Base-by-base conservation (phyloP, 30 jellyfish, hydroid and myxozoan species). In the Turritopsis dohrnii region DNA sequence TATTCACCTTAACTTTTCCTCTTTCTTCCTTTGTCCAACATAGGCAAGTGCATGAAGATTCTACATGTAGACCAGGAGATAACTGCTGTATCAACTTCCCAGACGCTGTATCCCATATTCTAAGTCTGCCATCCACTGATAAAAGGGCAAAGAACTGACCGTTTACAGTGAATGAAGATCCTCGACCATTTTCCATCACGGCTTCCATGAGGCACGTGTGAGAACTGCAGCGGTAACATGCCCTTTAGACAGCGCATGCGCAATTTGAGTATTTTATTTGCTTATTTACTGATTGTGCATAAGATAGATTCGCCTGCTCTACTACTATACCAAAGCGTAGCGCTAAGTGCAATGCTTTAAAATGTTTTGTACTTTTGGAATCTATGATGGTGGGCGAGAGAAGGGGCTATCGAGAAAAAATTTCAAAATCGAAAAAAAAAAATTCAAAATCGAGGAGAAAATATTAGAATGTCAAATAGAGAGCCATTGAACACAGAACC, bases 21-120 rank as follows among this genome's bases (percentile, higher is more conserved):
- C 28, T 19, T 1, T 76, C 53, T 18, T 29, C 71, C 60, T 13
- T 41, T 0, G 87, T 80, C 87, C 87, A 80, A 80, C 87, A 31
- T 25, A 80, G 84, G 21, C 87, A 80, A 21, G 87, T 80, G 28
- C 87, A 80, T 7, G 87, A 53, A 23, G 87, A 80, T n/a, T 80
- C 87, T 17, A 80, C 82, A 31, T 66, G 28, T 24, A 29, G 21
- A 25, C 84, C 79, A 1, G 87, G 53, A 18, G 87, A 80, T 41
- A 53, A 80, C 27, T 80, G 82, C 21, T 65, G 87, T n/a, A 80
- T 21, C 18, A 80, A 31, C 65, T 80, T 80, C 28, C 87, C 87
- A 52, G 87, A 80, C 13, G 79, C 41, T 18, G 60, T 54, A 80
- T 80, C 87, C 87, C 87, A 80, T 22, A 80, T 80, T 80, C 87